phyloP scores from a whole-genome alignment of 2,797 vertebrate genomes.

The Megalops cyprinoides region DNA sequence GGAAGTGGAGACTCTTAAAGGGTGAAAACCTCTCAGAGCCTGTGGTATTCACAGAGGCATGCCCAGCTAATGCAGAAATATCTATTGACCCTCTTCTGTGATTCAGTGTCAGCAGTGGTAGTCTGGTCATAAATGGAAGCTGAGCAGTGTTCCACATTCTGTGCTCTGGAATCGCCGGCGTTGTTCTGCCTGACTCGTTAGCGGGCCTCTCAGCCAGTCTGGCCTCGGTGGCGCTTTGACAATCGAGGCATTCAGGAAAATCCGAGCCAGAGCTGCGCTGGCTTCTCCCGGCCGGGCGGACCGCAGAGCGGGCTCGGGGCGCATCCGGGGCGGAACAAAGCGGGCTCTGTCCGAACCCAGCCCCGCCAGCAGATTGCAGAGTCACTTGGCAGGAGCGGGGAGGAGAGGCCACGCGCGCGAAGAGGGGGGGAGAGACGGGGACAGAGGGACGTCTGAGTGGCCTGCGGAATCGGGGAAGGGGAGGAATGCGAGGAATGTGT shows the following conservation, averaged over 20 bases:
- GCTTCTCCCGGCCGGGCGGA: slow-evolving; percentile 46
- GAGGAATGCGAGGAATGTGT: slow-evolving; percentile 85
- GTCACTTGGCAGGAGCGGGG: slow-evolving; percentile 48
- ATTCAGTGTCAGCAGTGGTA: too few species aligned
- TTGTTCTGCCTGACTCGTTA: not conserved
- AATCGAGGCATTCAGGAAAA: not conserved
- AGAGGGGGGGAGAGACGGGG: slow-evolving; percentile 27
- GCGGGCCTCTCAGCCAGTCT: not conserved
- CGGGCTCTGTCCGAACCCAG: slow-evolving; percentile 41
- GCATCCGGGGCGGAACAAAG: slow-evolving; percentile 53
- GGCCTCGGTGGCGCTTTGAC: not conserved
- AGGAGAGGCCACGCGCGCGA: not conserved
- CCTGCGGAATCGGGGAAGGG: slow-evolving; percentile 74
- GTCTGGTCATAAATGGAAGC: too few species aligned
- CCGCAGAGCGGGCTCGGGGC: slow-evolving; percentile 46
- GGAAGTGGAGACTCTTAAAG: too few species aligned
- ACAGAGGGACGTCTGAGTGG: slow-evolving; percentile 53
- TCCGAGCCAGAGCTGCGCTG: not conserved
- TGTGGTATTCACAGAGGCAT: too few species aligned
- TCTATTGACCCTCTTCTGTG: too few species aligned
- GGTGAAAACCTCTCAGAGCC: too few species aligned
- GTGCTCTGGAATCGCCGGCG: not conserved
- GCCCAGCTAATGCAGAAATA: too few species aligned
- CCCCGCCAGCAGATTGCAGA: slow-evolving; percentile 48
- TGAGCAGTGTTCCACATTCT: not conserved